Conservation (phyloP, 53 echinoderm and acorn worm genomes). For the Apostichopus leukothele region DNA sequence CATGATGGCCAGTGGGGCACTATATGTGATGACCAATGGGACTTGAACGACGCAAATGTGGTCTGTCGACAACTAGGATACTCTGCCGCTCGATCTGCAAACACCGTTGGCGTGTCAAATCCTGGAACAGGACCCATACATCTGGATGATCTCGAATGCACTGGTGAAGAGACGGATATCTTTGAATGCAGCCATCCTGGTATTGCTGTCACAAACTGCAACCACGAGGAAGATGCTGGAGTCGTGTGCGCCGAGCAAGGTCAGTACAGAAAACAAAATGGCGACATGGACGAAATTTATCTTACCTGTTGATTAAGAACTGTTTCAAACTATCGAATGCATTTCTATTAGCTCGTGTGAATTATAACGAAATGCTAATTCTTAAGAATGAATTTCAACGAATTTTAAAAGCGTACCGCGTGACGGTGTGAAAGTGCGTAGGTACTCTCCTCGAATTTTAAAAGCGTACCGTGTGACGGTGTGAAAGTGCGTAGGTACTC, state of each 20-base stretch:
- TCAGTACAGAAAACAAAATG: not conserved
- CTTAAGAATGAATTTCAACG: no score
- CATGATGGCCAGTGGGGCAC: conserved; percentile 69
- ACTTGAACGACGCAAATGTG: conserved; percentile 49
- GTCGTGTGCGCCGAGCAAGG: conserved; percentile 48
- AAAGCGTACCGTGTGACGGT: no score
- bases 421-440: no score
- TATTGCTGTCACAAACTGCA: conserved; percentile 54
- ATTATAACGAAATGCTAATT: no score
- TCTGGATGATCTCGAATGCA: conserved; percentile 55
- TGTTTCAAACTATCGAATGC: no score
- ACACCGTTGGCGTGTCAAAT: conserved; percentile 31
- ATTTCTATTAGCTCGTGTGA: no score
- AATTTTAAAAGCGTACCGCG: no score
- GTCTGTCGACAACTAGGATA: conserved; percentile 64
- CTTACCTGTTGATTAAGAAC: no score
- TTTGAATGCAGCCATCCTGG: conserved; percentile 56
- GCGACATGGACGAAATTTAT: no score
- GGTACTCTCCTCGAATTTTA: no score
- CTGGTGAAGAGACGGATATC: conserved; percentile 46
- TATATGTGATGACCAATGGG: conserved; percentile 63
- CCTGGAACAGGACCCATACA: conserved; percentile 63
- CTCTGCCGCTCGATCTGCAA: conserved; percentile 26
- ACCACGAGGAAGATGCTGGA: conserved; percentile 60
- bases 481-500: no score